Base-by-base conservation (phyloP, 2,113 vertebrate species). In the Ptychochromis oligacanthus region DNA sequence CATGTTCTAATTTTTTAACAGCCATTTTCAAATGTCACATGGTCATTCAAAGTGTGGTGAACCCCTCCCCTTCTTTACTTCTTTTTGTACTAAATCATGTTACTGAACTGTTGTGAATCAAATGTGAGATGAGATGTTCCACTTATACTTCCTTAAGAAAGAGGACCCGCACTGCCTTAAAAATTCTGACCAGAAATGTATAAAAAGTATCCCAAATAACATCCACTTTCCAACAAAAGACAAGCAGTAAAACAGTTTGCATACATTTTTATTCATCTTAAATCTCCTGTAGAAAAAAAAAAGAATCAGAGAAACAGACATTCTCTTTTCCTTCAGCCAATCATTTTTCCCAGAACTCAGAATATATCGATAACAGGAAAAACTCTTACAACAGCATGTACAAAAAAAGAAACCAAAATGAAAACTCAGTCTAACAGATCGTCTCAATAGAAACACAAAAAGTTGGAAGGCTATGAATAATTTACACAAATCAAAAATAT, bases 211-310 rank as follows among this genome's bases (percentile, higher is more conserved):
- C 65, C 17, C 40, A 83, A 72, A 57, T 52, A 72, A 64, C 54
- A 31, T 38, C 28, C 2, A 18, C 0, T 2, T 2, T 9, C 34
- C 49, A 60, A 14, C 15, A 43, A 77, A 84, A 82, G 40, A 84
- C 28, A 24, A 80, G 34, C 77, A 76, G 54, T 20, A 2, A 85
- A 87, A 80, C 55, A 81, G 82, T 93, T 94, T 95, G 93, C 93
- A 93, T 93, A 94, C 88, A 92, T 87, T 95, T 94, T 94, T 92
- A 95, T 93, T 95, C 79, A 94, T 94, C 90, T 93, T 93, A 94
- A 93, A 94, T 90, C 88, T 91, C 78, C 84, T 92, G 92, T 93
- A 94, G 88, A 94, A 95, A 94, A 94, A 70, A 80, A 89, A 92
- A 93, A 93, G 83, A 95, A 93, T 83, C 65, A 87, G 86, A 92